A percentile compares a stretch with the other conserved stretches of the same genome.
Conservation (phyloP, 2,797 vertebrate species). For the Myotis myotis region DNA sequence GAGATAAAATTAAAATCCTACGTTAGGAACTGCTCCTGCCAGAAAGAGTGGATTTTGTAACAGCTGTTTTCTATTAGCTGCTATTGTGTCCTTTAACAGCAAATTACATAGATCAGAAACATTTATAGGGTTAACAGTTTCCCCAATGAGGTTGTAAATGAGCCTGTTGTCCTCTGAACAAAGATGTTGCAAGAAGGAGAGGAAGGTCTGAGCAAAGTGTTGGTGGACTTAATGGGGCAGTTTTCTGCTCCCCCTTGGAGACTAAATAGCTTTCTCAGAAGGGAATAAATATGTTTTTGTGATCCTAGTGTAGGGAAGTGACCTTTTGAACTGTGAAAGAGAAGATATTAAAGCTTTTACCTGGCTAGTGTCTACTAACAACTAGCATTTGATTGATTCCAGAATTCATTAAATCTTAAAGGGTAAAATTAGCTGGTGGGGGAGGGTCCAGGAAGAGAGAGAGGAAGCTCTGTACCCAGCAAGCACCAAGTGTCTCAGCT, state of each 20-base stretch:
- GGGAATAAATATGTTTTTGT: slow-evolving; percentile 57
- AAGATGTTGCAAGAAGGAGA: background rate
- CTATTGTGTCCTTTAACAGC: slow-evolving; percentile 67
- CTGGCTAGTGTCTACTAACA: slow-evolving; percentile 21
- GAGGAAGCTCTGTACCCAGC: background rate
- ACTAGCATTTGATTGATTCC: slow-evolving; percentile 30
- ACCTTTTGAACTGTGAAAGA: slow-evolving; percentile 57
- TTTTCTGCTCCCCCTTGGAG: background rate
- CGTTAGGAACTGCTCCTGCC: slow-evolving; percentile 48
- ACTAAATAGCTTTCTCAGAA: slow-evolving; percentile 50
- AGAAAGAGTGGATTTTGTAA: slow-evolving; percentile 62
- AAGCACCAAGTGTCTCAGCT: slow-evolving; percentile 36
- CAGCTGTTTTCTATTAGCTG: slow-evolving; percentile 68
- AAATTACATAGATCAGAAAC: slow-evolving; percentile 73
- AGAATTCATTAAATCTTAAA: slow-evolving; percentile 65
- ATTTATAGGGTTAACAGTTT: slow-evolving; percentile 63
- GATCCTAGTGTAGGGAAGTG: slow-evolving; percentile 35
- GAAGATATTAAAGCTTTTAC: slow-evolving; percentile 8
- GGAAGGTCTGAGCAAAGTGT: background rate
- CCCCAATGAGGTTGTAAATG: slow-evolving; percentile 40
- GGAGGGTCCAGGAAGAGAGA: background rate
- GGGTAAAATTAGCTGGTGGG: background rate
- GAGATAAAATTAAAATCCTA: slow-evolving; percentile 72
- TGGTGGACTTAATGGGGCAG: slow-evolving; percentile 11
- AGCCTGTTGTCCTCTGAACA: background rate